Evolutionary conservation across 2,888 invertebrate species (phyloP).

Genomic region (Cosmia pyralina): DNA sequence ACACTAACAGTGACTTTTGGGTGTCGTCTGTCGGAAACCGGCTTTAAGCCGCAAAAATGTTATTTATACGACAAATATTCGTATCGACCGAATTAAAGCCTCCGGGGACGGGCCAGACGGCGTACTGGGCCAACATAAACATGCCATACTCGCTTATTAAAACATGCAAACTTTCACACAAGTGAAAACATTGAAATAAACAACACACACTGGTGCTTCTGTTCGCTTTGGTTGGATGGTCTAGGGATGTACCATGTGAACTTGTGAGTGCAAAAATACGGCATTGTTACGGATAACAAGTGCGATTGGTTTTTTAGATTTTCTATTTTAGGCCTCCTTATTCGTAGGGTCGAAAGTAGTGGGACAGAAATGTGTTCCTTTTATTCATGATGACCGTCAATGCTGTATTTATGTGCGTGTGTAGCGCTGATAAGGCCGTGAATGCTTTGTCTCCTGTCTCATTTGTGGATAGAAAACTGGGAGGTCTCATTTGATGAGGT

Average conservation of each 20-base stretch:
- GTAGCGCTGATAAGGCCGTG: slow-evolving; percentile 52
- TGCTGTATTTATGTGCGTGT: slow-evolving; percentile 59
- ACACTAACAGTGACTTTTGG: slow-evolving; percentile 58
- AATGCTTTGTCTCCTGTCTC: slow-evolving; percentile 54
- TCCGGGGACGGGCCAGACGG: slow-evolving; percentile 60
- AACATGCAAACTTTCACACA: slow-evolving; percentile 57
- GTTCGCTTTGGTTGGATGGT: slow-evolving; percentile 36
- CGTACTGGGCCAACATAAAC: slow-evolving; percentile 59
- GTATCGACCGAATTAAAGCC: slow-evolving; percentile 64
- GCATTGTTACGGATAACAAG: slow-evolving; percentile 58
- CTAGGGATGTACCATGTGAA: slow-evolving; percentile 33
- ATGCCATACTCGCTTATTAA: slow-evolving; percentile 63
- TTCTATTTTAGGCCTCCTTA: slow-evolving; percentile 30
- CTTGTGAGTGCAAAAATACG: slow-evolving; percentile 55
- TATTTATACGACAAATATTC: slow-evolving; percentile 59
- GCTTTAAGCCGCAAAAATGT: slow-evolving; percentile 61
- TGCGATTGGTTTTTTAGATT: slow-evolving; percentile 8
- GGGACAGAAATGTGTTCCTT: slow-evolving; percentile 24
- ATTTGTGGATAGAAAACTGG: slow-evolving; percentile 62
- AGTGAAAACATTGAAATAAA: slow-evolving; percentile 50
- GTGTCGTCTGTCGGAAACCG: slow-evolving; percentile 60
- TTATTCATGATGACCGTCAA: slow-evolving; percentile 55
- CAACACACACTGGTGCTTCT: slow-evolving; percentile 36
- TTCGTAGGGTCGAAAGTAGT: neutral
- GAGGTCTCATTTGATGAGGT: slow-evolving; percentile 50